phyloP scores from a whole-genome alignment of 2,888 invertebrate species.

The Dolomedes plantarius region DNA sequence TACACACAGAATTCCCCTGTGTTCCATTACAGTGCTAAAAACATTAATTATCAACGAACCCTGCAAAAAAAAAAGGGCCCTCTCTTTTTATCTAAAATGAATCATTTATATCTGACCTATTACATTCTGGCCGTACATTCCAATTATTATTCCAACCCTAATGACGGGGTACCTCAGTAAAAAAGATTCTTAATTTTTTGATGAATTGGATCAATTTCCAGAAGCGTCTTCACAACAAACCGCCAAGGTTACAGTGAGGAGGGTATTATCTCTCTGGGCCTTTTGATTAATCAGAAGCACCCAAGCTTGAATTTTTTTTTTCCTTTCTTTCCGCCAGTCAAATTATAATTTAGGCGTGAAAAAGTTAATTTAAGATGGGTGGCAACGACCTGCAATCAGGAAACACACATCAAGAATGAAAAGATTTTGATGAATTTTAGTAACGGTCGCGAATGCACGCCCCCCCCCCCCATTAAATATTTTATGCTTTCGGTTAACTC shows the following conservation, averaged over 20 bases:
- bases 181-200: constrained; percentile 27
- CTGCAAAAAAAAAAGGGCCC: constrained; percentile 11
- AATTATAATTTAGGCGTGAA: neutral
- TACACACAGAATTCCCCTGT: constrained; percentile 46
- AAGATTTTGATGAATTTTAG: too few species aligned
- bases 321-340: neutral
- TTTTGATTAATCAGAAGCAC: constrained; percentile 14
- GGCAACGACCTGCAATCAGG: neutral
- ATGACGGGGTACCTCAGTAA: constrained; percentile 43
- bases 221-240: constrained; percentile 7
- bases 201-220: constrained; percentile 43
- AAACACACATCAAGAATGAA: neutral
- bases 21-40: constrained; percentile 67
- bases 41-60: constrained; percentile 59
- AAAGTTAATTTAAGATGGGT: neutral
- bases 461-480: too few species aligned
- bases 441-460: too few species aligned
- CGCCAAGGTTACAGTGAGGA: constrained; percentile 9
- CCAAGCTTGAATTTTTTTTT: neutral
- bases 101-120: constrained; percentile 69
- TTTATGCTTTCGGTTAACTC: too few species aligned
- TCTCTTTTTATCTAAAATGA: constrained; percentile 45
- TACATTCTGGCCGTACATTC: constrained; percentile 48
- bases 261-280: neutral
- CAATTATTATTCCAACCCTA: constrained; percentile 62